phyloP scores from a whole-genome alignment of 2,113 vertebrate genomes.

The Antigone vipio region DNA sequence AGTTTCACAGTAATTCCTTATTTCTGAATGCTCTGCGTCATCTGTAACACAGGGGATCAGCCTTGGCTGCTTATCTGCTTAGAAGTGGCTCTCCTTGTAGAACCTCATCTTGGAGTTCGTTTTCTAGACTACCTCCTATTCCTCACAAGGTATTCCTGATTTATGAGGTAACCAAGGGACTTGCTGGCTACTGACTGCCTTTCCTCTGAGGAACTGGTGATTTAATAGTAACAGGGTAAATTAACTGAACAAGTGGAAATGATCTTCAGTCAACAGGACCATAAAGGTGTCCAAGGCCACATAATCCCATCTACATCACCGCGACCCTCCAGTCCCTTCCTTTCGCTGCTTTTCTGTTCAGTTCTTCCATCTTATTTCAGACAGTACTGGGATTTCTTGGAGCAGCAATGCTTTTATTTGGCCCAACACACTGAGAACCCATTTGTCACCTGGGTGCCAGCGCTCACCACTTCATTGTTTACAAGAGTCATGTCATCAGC shows the following conservation, averaged over 20 bases:
- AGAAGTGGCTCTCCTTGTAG: background rate
- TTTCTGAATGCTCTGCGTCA: background rate
- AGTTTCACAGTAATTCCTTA: background rate
- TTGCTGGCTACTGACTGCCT: background rate
- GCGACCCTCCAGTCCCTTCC: background rate
- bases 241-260: background rate
- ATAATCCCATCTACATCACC: fast-evolving
- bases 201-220: background rate
- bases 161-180: background rate
- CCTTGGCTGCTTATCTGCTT: background rate
- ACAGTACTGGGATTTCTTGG: background rate
- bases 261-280: background rate
- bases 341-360: background rate
- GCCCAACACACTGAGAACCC: background rate
- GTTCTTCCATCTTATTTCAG: background rate
- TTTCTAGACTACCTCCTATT: background rate
- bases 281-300: background rate
- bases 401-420: background rate
- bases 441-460: background rate
- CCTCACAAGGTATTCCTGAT: background rate
- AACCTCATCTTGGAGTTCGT: background rate
- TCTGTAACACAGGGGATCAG: background rate
- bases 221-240: background rate
- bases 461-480: background rate
- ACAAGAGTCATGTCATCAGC: background rate